Conservation (phyloP, 2,888 invertebrate species). For the Aporophyla nigra region DNA sequence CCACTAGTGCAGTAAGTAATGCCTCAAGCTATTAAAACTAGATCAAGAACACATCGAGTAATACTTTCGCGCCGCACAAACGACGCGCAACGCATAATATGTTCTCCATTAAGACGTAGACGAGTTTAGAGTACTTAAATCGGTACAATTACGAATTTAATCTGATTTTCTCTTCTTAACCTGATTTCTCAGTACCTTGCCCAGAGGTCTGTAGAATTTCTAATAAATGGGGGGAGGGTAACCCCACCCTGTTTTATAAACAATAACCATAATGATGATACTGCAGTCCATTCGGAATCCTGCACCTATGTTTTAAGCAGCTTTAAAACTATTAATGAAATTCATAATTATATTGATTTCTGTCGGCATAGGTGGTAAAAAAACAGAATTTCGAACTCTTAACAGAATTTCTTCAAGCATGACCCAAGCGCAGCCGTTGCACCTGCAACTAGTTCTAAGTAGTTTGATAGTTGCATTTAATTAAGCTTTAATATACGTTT, state of each 20-base stretch:
- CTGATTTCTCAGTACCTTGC: slow-evolving; percentile 5
- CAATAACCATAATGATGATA: slow-evolving; percentile 1
- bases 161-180: slow-evolving; percentile 20
- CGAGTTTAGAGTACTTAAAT: slow-evolving; percentile 23
- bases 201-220: background rate
- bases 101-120: slow-evolving; percentile 8
- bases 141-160: slow-evolving; percentile 39
- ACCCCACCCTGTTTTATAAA: background rate
- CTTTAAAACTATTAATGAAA: background rate
- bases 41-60: slow-evolving; percentile 26
- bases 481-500: slow-evolving; percentile 22
- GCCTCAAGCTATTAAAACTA: slow-evolving; percentile 25
- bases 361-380: background rate
- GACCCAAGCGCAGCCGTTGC: background rate
- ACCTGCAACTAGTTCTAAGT: slow-evolving; percentile 9
- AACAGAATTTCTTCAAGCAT: background rate
- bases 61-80: slow-evolving; percentile 38
- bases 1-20: background rate
- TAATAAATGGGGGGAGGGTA: background rate
- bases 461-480: slow-evolving; percentile 21
- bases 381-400: background rate
- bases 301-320: background rate
- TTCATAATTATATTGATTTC: background rate
- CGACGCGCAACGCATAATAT: slow-evolving; percentile 29
- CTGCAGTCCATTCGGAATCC: background rate